Conservation (phyloP, 2,113 vertebrate genomes). For the Saimiri boliviensis region DNA sequence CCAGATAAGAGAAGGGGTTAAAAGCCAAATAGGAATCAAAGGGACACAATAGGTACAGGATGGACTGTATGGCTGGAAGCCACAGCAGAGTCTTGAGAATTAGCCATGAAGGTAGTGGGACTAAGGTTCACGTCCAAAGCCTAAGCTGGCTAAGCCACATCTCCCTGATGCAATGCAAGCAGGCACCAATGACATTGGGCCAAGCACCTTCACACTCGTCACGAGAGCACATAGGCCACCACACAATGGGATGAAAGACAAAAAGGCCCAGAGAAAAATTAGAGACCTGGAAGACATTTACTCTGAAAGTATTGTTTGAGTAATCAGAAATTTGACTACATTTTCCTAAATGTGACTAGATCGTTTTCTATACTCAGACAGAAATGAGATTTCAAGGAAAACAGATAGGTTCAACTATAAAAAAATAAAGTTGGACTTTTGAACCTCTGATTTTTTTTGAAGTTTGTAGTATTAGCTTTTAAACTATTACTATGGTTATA, state of each 20-base stretch:
- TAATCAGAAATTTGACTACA: not conserved
- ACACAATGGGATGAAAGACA: not conserved
- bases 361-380: not conserved
- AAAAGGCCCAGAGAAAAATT: not conserved
- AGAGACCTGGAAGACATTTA: not conserved
- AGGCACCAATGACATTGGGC: not conserved
- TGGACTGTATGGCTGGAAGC: not conserved
- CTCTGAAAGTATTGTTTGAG: not conserved
- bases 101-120: fast-evolving
- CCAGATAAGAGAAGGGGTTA: not conserved
- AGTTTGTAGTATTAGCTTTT: not conserved
- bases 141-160: not conserved
- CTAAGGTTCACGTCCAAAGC: not conserved
- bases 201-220: not conserved
- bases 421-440: not conserved
- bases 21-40: not conserved
- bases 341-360: not conserved
- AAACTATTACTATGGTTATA: not conserved
- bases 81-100: not conserved
- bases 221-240: not conserved
- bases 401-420: not conserved
- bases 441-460: not conserved
- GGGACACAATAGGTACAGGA: fast-evolving
- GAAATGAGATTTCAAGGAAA: not conserved
- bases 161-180: fast-evolving